These are phyloP conservation scores for Oscheius sp. DNA, from an alignment of 2,888 invertebrate species.

Conservation along the genomic window DNA sequence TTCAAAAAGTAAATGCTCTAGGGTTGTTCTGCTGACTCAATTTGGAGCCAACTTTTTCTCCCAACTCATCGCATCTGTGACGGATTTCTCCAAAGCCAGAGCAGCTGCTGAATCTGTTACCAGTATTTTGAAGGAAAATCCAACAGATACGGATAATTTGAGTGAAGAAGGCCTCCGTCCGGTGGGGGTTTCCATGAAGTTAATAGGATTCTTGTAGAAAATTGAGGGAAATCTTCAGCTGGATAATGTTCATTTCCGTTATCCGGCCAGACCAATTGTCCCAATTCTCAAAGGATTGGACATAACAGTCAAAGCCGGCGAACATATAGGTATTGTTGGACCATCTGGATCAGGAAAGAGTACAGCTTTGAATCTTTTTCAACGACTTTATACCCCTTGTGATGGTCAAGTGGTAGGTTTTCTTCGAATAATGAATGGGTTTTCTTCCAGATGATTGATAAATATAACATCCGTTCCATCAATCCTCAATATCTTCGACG, in stretches of 20 bases:
- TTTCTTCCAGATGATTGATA: constrained; percentile 54
- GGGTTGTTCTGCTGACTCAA: constrained; percentile 67
- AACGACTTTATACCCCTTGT: constrained; percentile 82
- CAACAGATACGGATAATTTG: constrained; percentile 67
- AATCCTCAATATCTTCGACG: constrained; percentile 65
- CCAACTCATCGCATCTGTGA: constrained; percentile 60
- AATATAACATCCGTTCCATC: constrained; percentile 61
- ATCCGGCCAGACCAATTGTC: constrained; percentile 71
- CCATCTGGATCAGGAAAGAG: constrained; percentile 67
- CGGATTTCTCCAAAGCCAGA: constrained; percentile 46
- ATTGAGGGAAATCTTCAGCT: constrained; percentile 70
- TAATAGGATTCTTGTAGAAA: constrained; percentile 43
- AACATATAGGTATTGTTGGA: constrained; percentile 64
- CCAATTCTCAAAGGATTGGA: constrained; percentile 64
- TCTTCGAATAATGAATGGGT: background rate
- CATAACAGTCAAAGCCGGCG: constrained; percentile 37
- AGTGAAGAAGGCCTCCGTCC: constrained; percentile 67
- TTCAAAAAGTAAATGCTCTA: no score
- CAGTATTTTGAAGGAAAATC: constrained; percentile 59
- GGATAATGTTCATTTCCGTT: constrained; percentile 70
- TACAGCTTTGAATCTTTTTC: constrained; percentile 77
- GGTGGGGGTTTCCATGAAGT: constrained; percentile 38
- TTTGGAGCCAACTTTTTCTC: constrained; percentile 69
- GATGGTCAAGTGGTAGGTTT: constrained; percentile 70
- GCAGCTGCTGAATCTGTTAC: constrained; percentile 66